phyloP scores from a whole-genome alignment of 1,140 invertebrate genomes.

The Nephotettix cincticeps region DNA sequence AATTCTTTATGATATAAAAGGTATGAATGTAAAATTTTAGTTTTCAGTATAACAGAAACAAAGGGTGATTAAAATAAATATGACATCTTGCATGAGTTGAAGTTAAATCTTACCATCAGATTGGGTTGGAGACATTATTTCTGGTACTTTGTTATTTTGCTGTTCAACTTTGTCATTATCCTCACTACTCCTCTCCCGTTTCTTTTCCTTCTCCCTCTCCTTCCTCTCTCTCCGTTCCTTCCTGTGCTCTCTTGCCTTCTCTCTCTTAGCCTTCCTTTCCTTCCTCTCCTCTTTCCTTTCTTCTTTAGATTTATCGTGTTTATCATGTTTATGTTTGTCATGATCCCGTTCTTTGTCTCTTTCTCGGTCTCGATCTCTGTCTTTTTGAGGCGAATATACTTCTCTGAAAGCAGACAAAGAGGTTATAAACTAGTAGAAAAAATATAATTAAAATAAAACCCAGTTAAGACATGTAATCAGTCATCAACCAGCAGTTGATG shows the following conservation, averaged over 20 bases:
- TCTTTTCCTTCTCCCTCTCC: slow-evolving; percentile 21
- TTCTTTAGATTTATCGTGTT: slow-evolving; percentile 43
- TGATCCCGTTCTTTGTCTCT: slow-evolving; percentile 46
- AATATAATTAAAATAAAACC: not conserved
- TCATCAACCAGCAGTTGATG: no score
- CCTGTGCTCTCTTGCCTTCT: slow-evolving; percentile 35
- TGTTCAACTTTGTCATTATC: not conserved
- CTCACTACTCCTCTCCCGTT: not conserved
- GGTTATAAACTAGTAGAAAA: not conserved
- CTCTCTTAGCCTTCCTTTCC: slow-evolving; percentile 40
- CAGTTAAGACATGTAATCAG: no score
- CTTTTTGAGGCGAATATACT: slow-evolving; percentile 39
- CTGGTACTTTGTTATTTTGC: not conserved
- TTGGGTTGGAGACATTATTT: not conserved
- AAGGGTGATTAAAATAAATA: no score
- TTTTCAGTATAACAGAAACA: no score
- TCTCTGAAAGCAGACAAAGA: slow-evolving; percentile 20
- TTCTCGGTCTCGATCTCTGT: slow-evolving; percentile 51
- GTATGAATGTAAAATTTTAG: no score
- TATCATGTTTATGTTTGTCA: not conserved
- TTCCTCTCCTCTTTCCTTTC: slow-evolving; percentile 46
- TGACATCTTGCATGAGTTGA: no score
- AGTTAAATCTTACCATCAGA: not conserved
- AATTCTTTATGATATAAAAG: no score
- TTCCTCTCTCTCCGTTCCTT: slow-evolving; percentile 1